Evolutionary conservation across 2,888 invertebrate species (phyloP).

Genomic region (Orchestes rusci): DNA sequence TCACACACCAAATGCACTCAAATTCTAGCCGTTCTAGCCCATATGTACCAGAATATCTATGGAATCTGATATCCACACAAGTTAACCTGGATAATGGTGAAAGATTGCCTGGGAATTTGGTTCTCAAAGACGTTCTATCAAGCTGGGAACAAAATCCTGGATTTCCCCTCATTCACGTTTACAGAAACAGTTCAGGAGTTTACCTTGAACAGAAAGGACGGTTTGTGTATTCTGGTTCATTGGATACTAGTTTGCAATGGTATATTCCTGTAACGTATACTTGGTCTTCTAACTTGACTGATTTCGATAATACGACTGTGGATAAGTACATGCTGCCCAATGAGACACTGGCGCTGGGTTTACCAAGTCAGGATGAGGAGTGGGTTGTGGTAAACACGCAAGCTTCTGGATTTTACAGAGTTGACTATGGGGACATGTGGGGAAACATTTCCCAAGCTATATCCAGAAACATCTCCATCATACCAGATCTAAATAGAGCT

Average conservation of each 20-base stretch:
- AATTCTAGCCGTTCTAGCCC: neutral
- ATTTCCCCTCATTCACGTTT: no score
- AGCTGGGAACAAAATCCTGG: slow-evolving; percentile 14
- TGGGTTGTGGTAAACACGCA: slow-evolving; percentile 14
- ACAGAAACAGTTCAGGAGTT: no score
- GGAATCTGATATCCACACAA: slow-evolving; percentile 12
- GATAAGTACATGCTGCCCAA: slow-evolving; percentile 12
- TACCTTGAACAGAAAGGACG: slow-evolving; percentile 14
- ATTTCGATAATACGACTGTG: slow-evolving; percentile 9
- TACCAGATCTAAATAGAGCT: slow-evolving; percentile 62
- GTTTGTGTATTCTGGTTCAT: slow-evolving; percentile 11
- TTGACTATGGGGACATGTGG: slow-evolving; percentile 68
- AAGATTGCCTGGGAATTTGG: neutral
- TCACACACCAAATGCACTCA: neutral
- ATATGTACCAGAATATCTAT: slow-evolving; percentile 12
- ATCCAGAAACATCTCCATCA: slow-evolving; percentile 42
- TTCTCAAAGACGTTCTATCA: slow-evolving; percentile 11
- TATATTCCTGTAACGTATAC: slow-evolving; percentile 11
- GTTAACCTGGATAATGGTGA: slow-evolving; percentile 9
- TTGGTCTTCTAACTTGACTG: slow-evolving; percentile 6
- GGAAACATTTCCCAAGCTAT: slow-evolving; percentile 47
- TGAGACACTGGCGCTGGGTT: slow-evolving; percentile 3
- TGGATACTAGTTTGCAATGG: slow-evolving; percentile 10
- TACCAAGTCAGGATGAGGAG: slow-evolving; percentile 7
- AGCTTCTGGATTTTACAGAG: slow-evolving; percentile 52